Evolutionary conservation across 1,140 invertebrate species (phyloP).

Genomic region (Cataglyphis hispanica): DNA sequence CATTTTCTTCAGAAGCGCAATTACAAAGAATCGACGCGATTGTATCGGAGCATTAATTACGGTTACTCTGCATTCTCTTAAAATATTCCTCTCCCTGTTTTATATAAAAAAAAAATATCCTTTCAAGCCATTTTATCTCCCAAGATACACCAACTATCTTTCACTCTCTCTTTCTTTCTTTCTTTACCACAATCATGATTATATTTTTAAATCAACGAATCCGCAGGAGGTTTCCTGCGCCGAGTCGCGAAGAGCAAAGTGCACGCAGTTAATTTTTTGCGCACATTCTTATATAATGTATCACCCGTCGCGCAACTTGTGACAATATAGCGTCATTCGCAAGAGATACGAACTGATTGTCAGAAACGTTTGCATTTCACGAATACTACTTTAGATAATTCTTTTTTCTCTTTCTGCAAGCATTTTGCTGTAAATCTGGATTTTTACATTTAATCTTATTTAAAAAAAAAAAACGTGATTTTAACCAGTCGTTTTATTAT

Average conservation of each 20-base stretch:
- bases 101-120: constrained; percentile 39
- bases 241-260: neutral
- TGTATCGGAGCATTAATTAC: constrained; percentile 82
- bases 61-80: constrained; percentile 82
- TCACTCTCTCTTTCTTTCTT: too few species aligned
- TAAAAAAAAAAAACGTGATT: neutral
- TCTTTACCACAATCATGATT: neutral
- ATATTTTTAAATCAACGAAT: constrained; percentile 55
- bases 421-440: neutral
- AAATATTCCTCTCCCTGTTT: constrained; percentile 66
- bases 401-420: neutral
- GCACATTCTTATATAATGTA: neutral
- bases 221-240: constrained; percentile 6
- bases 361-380: neutral
- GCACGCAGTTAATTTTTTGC: constrained; percentile 47
- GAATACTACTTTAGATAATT: neutral
- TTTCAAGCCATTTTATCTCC: neutral
- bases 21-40: constrained; percentile 61
- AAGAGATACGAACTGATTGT: neutral
- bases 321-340: constrained; percentile 8
- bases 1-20: constrained; percentile 54
- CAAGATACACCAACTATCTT: neutral
- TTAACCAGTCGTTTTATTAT: neutral
- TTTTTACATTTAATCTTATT: neutral
- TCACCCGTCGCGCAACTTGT: constrained; percentile 16